These are phyloP conservation scores for Leptopilina clavipes DNA, from an alignment of 1,140 invertebrate genomes.

Conservation along the genomic window DNA sequence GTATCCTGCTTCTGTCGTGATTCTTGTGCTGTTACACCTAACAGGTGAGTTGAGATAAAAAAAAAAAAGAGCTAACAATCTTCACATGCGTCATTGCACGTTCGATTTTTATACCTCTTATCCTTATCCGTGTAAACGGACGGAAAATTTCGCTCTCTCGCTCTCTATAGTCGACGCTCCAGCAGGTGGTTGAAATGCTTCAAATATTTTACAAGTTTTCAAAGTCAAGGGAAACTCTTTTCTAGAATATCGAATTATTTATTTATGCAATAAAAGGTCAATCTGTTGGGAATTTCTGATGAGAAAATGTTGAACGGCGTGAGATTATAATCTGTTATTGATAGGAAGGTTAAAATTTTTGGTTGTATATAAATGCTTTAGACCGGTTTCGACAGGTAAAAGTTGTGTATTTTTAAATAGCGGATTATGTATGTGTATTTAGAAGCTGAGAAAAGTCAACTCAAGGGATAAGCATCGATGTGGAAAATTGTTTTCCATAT, in stretches of 20 bases:
- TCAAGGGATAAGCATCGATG: not conserved
- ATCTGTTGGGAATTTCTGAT: not conserved
- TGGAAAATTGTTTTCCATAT: no score
- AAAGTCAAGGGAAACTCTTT: not conserved
- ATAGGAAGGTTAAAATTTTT: not conserved
- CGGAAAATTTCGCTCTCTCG: slow-evolving; percentile 5
- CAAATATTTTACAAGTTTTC: not conserved
- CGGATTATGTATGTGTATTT: not conserved
- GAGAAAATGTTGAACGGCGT: not conserved
- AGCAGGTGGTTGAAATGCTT: slow-evolving; percentile 56
- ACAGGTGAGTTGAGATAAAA: slow-evolving; percentile 61
- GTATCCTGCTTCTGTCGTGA: slow-evolving; percentile 52
- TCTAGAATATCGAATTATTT: not conserved
- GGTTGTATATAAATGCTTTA: not conserved
- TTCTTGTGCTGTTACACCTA: slow-evolving; percentile 60
- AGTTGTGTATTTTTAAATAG: slow-evolving; percentile 8
- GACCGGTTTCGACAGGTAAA: slow-evolving; percentile 2
- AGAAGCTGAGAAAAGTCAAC: not conserved
- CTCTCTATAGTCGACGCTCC: slow-evolving; percentile 47
- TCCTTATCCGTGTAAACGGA: slow-evolving; percentile 13
- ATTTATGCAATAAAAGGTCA: slow-evolving; percentile 5
- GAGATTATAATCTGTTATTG: not conserved
- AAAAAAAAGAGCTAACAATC: slow-evolving; percentile 21
- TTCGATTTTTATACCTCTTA: slow-evolving; percentile 45
- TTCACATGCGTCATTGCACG: slow-evolving; percentile 35